A percentile compares a stretch with the other conserved stretches of the same genome.
Conservation (phyloP, 2,888 invertebrate genomes). For the Xestia c-nigrum region DNA sequence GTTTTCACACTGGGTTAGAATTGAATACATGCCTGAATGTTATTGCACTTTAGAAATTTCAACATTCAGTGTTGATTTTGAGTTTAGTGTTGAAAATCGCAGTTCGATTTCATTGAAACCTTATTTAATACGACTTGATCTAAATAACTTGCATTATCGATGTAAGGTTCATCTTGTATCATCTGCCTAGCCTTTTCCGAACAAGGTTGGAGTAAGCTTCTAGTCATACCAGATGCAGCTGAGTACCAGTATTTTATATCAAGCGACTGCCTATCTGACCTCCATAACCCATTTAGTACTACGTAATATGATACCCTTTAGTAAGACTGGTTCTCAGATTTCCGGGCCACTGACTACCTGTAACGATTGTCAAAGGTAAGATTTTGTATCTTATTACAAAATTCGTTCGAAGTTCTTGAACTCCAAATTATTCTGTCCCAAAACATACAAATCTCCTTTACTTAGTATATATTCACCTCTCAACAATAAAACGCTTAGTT, state of each 20-base stretch:
- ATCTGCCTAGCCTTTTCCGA: not conserved
- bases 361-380: not conserved
- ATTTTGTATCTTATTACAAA: not conserved
- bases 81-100: not conserved
- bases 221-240: not conserved
- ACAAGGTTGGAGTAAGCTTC: not conserved
- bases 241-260: too few species aligned
- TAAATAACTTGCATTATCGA: not conserved
- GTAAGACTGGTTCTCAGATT: not conserved
- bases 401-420: not conserved
- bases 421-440: not conserved
- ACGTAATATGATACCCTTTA: not conserved
- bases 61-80: not conserved
- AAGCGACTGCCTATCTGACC: not conserved
- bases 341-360: not conserved
- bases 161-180: not conserved
- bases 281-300: not conserved
- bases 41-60: not conserved
- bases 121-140: too few species aligned
- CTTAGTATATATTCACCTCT: not conserved
- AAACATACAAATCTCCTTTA: not conserved
- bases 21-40: not conserved
- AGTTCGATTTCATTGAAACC: not conserved
- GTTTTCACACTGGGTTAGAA: not conserved
- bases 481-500: slow-evolving; percentile 23